phyloP scores from a whole-genome alignment of 2,113 vertebrate genomes.

The Bubo bubo region DNA sequence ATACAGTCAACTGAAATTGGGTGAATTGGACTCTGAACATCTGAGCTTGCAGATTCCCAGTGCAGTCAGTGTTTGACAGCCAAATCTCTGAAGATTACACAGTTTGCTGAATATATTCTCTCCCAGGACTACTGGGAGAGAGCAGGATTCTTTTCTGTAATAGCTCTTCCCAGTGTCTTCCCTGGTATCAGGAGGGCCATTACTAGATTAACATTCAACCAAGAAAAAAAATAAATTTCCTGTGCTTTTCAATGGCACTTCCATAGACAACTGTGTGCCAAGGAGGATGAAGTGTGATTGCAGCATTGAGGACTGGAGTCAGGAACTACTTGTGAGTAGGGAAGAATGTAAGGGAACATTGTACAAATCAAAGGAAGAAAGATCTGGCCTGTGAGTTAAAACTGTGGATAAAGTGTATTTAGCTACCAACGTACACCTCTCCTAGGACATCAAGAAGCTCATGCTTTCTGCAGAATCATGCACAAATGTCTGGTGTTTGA shows the following conservation, averaged over 20 bases:
- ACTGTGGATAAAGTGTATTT: neutral
- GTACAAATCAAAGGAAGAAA: neutral
- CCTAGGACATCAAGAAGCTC: neutral
- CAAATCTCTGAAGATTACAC: neutral
- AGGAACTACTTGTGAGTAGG: neutral
- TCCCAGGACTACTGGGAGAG: neutral
- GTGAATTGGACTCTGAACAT: neutral
- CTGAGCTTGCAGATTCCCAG: constrained; percentile 25
- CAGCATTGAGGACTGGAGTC: neutral
- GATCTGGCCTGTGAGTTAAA: neutral
- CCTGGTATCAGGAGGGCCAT: neutral
- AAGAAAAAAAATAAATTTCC: neutral
- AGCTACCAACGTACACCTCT: neutral
- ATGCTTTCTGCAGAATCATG: neutral
- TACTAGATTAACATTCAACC: neutral
- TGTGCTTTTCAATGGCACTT: neutral
- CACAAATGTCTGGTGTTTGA: neutral
- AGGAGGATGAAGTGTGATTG: neutral
- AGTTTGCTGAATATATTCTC: neutral
- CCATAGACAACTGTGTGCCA: neutral
- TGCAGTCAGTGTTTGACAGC: neutral
- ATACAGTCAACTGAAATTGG: neutral
- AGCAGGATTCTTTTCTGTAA: neutral
- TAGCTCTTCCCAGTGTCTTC: neutral
- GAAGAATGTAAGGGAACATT: neutral